Evolutionary conservation across 2,797 vertebrate species (phyloP).

Genomic region (Pelodytes ibericus): DNA sequence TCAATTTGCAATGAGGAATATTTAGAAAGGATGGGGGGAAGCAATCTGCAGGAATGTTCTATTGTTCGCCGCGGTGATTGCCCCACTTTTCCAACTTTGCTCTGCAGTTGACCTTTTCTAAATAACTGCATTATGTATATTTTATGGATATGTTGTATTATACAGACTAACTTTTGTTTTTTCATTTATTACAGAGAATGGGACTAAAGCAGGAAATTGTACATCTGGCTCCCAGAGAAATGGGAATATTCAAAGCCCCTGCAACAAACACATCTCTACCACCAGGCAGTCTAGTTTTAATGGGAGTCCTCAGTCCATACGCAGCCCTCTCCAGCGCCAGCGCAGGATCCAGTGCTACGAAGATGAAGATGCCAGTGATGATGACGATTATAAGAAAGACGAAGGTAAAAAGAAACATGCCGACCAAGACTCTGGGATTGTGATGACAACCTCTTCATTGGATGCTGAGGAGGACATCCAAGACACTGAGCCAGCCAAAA

Average conservation of each 20-base stretch:
- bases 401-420: conserved; percentile 58
- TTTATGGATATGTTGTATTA: too few relatives aligned
- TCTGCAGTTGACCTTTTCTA: too few relatives aligned
- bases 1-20: too few relatives aligned
- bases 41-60: too few relatives aligned
- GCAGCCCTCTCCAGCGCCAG: conserved; percentile 87
- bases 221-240: conserved; percentile 55
- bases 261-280: conserved; percentile 64
- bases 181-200: conserved; percentile 69
- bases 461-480: conserved; percentile 68
- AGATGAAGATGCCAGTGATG: conserved; percentile 75
- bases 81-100: too few relatives aligned
- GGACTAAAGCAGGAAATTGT: conserved; percentile 65
- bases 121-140: too few relatives aligned
- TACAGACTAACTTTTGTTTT: too few relatives aligned
- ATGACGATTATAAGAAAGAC: conserved; percentile 60
- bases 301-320: conserved; percentile 75
- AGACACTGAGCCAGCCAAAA: conserved; percentile 64
- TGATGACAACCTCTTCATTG: conserved; percentile 63
- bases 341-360: conserved; percentile 79
- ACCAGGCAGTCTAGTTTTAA: conserved; percentile 70
- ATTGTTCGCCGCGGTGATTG: too few relatives aligned
- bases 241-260: conserved; percentile 59
- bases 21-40: too few relatives aligned
- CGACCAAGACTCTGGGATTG: conserved; percentile 61